These are phyloP conservation scores for Glyptemys insculpta DNA, from an alignment of 2,797 vertebrate genomes.

Conservation along the genomic window DNA sequence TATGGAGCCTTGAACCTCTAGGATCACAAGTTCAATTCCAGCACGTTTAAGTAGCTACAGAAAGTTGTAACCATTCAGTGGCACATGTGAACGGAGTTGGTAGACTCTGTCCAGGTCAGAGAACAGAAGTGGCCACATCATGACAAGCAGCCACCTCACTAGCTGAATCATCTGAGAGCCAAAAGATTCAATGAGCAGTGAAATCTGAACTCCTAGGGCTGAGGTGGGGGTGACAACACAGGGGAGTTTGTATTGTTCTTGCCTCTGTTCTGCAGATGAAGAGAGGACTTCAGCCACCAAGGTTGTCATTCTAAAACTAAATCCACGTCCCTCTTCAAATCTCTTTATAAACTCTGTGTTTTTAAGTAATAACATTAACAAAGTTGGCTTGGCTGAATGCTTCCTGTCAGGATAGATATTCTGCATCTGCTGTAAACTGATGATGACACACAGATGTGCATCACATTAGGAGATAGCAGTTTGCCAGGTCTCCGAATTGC, in stretches of 20 bases:
- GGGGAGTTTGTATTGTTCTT: not conserved
- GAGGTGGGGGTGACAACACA: conserved; percentile 8
- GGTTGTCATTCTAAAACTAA: not conserved
- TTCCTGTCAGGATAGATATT: not conserved
- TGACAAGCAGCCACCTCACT: not conserved
- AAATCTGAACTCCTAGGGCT: not conserved
- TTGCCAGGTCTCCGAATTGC: not conserved
- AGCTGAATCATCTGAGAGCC: not conserved
- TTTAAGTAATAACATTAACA: conserved; percentile 6
- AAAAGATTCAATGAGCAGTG: not conserved
- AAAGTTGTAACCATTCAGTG: not conserved
- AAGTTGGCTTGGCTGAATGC: not conserved
- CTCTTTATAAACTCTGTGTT: not conserved
- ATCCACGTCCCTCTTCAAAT: not conserved
- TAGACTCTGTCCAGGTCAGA: not conserved
- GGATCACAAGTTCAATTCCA: not conserved
- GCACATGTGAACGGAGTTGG: not conserved
- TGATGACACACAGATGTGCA: not conserved
- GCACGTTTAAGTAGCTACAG: not conserved
- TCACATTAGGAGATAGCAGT: not conserved
- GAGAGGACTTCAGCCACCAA: not conserved
- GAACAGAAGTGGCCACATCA: not conserved
- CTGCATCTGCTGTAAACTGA: not conserved
- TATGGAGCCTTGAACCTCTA: not conserved
- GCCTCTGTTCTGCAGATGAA: not conserved